Evolutionary conservation across 2,797 vertebrate genomes (phyloP).

Genomic region (Malurus splendens): DNA sequence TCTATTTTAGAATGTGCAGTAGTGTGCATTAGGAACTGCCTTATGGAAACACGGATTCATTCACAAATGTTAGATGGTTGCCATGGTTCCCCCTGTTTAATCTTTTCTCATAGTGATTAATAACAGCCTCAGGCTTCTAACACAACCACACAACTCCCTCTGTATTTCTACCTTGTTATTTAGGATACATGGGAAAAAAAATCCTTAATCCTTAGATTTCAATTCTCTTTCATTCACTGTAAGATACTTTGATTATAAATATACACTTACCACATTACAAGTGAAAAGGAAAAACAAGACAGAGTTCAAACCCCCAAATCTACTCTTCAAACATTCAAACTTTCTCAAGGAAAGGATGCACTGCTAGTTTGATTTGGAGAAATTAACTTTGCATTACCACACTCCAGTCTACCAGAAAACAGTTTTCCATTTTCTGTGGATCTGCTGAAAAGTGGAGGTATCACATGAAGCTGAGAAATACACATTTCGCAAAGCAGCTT

Average conservation of each 20-base stretch:
- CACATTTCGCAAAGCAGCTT: not conserved
- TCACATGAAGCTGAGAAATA: not conserved
- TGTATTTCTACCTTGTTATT: not conserved
- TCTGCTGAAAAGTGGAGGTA: not conserved
- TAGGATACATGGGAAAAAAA: not conserved
- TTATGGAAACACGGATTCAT: conserved; percentile 42
- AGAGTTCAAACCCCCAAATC: not conserved
- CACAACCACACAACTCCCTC: not conserved
- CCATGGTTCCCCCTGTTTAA: conserved; percentile 12
- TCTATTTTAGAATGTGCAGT: conserved; percentile 11
- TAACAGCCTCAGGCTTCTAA: conserved; percentile 7
- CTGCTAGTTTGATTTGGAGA: not conserved
- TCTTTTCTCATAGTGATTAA: not conserved
- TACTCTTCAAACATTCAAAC: not conserved
- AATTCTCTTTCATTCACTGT: not conserved
- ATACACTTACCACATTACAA: not conserved
- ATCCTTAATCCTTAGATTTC: not conserved
- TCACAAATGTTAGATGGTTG: conserved; percentile 55
- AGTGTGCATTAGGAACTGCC: not conserved
- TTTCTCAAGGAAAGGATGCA: not conserved
- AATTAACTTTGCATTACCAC: not conserved
- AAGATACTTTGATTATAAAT: not conserved
- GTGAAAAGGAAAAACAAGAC: not conserved
- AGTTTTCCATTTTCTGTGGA: not conserved
- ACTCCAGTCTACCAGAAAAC: not conserved